phyloP scores from a whole-genome alignment of 92 coral and sea anemone genomes.

The Parazoanthus swiftii region DNA sequence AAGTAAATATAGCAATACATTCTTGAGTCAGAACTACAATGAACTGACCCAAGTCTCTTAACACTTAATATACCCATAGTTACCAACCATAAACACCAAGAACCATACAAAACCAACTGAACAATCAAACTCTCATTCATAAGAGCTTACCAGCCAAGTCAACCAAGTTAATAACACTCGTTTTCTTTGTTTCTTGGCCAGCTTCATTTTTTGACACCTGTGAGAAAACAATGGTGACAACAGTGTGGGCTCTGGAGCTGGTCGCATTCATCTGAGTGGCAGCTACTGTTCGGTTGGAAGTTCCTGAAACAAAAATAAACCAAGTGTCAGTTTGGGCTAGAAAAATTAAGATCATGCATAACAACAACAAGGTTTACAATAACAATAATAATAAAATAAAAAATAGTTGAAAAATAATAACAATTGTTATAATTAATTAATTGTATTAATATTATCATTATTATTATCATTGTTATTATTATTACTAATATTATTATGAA shows the following conservation, averaged over 20 bases:
- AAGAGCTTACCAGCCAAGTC: constrained; percentile 90
- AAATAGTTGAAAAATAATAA: too few relatives aligned
- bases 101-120: too few relatives aligned
- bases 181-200: constrained; percentile 98
- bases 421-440: not conserved
- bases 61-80: too few relatives aligned
- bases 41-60: too few relatives aligned
- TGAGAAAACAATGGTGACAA: constrained; percentile 93
- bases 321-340: not conserved
- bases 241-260: constrained; percentile 99
- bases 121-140: too few relatives aligned
- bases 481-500: too few relatives aligned
- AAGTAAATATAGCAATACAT: too few relatives aligned
- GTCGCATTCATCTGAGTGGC: constrained; percentile 99
- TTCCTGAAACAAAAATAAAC: constrained; percentile 61
- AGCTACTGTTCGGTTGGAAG: constrained; percentile 97
- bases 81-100: too few relatives aligned
- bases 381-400: too few relatives aligned
- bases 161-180: constrained; percentile 89
- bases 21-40: too few relatives aligned
- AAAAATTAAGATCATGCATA: not conserved
- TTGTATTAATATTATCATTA: too few relatives aligned
- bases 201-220: constrained; percentile 88
- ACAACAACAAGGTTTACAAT: not conserved
- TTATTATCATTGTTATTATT: too few relatives aligned